These are phyloP conservation scores for Psylliodes chrysocephalus DNA, from an alignment of 2,888 invertebrate genomes.

Conservation along the genomic window DNA sequence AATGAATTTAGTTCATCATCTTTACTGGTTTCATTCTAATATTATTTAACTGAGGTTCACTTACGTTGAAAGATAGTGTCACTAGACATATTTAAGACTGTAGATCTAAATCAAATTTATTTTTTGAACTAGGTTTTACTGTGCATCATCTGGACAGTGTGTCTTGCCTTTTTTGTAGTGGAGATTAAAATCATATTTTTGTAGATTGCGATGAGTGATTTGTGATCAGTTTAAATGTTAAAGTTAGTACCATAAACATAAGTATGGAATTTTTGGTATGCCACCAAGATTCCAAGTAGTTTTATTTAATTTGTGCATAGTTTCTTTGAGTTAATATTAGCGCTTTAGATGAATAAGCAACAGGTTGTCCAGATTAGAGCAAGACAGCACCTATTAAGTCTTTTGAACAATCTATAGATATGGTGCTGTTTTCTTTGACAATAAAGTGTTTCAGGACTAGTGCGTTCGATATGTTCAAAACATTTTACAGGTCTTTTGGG, in stretches of 20 bases:
- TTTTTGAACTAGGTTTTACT: not conserved
- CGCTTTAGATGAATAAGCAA: not conserved
- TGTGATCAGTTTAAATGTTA: not conserved
- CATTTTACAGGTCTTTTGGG: not conserved
- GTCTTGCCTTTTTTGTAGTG: conserved; percentile 6
- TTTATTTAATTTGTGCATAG: conserved; percentile 10
- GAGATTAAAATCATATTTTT: conserved; percentile 4
- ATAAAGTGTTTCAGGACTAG: not conserved
- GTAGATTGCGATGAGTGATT: not conserved
- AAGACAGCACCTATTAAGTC: conserved; percentile 7
- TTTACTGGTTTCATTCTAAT: not conserved
- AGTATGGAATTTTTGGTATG: not conserved
- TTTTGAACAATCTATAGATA: too few species aligned
- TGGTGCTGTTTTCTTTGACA: not conserved
- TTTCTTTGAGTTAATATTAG: too few species aligned
- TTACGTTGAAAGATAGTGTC: not conserved
- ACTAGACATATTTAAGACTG: conserved; percentile 14
- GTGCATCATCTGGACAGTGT: conserved; percentile 14
- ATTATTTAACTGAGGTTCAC: not conserved
- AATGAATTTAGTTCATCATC: not conserved
- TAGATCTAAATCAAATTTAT: not conserved
- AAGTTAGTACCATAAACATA: not conserved
- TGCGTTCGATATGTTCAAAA: not conserved
- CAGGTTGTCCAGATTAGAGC: not conserved
- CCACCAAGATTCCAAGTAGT: not conserved